Conservation (phyloP, 2,888 invertebrate genomes). For the Gisinianus flammeolus region DNA sequence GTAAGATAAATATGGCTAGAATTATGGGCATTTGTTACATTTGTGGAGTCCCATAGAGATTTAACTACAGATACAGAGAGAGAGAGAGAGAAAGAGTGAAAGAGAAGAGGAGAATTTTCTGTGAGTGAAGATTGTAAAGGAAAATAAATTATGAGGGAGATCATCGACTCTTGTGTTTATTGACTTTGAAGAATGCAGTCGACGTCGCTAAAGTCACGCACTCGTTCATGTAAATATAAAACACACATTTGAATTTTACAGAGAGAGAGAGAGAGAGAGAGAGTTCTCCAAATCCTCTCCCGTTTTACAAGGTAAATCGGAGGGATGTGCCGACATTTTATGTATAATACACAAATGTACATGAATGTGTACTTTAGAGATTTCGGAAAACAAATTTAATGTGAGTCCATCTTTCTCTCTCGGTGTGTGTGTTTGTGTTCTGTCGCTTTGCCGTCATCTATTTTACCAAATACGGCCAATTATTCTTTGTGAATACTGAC, state of each 20-base stretch:
- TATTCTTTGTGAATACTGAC: too few relatives aligned
- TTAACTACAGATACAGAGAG: too few relatives aligned
- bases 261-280: neutral
- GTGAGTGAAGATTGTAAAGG: slow-evolving; percentile 21
- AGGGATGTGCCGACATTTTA: neutral
- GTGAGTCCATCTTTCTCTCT: neutral
- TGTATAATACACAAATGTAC: neutral
- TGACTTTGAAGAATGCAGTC: slow-evolving; percentile 32
- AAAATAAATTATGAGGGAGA: slow-evolving; percentile 35
- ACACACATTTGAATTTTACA: neutral
- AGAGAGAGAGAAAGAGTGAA: neutral
- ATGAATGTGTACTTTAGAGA: neutral
- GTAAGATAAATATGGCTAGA: too few relatives aligned
- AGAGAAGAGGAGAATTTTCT: too few relatives aligned
- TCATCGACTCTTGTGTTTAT: slow-evolving; percentile 38
- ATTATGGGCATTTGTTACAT: too few relatives aligned
- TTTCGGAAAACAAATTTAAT: neutral
- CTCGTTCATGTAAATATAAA: neutral
- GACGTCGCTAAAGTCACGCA: slow-evolving; percentile 2
- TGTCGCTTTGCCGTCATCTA: too few relatives aligned
- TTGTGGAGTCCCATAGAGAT: too few relatives aligned
- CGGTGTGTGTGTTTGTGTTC: too few relatives aligned
- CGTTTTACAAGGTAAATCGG: neutral
- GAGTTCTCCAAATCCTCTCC: too few relatives aligned
- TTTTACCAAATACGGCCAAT: too few relatives aligned